Evolutionary conservation across 2,113 vertebrate genomes (phyloP).

Genomic region (Ellobius talpinus): DNA sequence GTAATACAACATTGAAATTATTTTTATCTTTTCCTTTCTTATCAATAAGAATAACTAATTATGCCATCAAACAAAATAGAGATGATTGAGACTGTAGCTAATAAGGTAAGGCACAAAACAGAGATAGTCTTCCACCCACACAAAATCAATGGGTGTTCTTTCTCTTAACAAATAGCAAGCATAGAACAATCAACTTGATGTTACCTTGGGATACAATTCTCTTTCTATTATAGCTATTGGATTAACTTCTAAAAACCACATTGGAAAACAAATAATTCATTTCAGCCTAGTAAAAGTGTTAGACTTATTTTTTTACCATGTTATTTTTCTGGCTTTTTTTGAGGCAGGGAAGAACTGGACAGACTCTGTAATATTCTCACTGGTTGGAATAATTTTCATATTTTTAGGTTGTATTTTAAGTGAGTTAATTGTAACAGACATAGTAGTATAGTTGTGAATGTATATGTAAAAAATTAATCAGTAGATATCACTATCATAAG

Average conservation of each 20-base stretch:
- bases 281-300: neutral
- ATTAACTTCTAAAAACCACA: constrained; percentile 30
- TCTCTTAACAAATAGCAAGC: constrained; percentile 28
- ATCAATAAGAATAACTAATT: neutral
- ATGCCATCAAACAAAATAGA: neutral
- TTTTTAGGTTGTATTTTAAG: constrained; percentile 21
- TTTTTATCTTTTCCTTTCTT: constrained; percentile 33
- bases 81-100: neutral
- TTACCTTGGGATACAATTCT: neutral
- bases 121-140: neutral
- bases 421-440: neutral
- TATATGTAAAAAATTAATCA: neutral
- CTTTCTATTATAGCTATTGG: constrained; percentile 12
- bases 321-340: constrained; percentile 1
- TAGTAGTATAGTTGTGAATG: neutral
- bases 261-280: constrained; percentile 63
- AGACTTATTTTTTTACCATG: constrained; percentile 13
- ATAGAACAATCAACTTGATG: neutral
- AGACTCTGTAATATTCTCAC: neutral
- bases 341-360: neutral
- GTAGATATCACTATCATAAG: neutral
- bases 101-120: neutral
- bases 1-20: neutral
- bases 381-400: neutral
- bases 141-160: neutral